phyloP scores from a whole-genome alignment of 2,888 invertebrate species.

The Agonopterix heracliana region DNA sequence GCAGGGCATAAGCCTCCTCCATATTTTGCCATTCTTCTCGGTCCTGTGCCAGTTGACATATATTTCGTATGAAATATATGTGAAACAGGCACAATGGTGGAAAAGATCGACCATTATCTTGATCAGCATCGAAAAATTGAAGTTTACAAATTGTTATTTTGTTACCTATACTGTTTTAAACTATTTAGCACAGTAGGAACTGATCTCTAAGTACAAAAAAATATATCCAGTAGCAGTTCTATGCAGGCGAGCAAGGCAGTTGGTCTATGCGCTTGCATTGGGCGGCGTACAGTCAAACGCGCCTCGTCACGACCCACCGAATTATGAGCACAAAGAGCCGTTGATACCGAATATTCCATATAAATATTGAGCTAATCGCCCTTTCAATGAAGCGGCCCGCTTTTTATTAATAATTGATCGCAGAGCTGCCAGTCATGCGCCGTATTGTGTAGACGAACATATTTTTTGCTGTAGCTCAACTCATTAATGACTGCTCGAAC shows the following conservation, averaged over 20 bases:
- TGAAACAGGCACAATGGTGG: too few relatives aligned
- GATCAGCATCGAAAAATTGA: too few relatives aligned
- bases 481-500: slow-evolving; percentile 55
- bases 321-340: slow-evolving; percentile 74
- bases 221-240: background rate
- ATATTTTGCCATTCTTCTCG: too few relatives aligned
- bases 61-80: too few relatives aligned
- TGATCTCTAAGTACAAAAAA: too few relatives aligned
- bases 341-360: slow-evolving; percentile 77
- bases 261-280: slow-evolving; percentile 56
- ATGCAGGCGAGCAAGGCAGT: slow-evolving; percentile 26
- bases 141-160: too few relatives aligned
- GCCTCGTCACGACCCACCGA: slow-evolving; percentile 73
- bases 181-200: too few relatives aligned
- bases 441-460: slow-evolving; percentile 66
- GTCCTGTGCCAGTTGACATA: too few relatives aligned
- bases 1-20: too few relatives aligned
- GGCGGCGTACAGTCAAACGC: slow-evolving; percentile 53
- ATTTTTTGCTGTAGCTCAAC: slow-evolving; percentile 66
- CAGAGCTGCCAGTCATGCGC: slow-evolving; percentile 71
- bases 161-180: too few relatives aligned
- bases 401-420: slow-evolving; percentile 77
- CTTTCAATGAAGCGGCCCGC: slow-evolving; percentile 75
- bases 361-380: slow-evolving; percentile 77
- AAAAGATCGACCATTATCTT: too few relatives aligned